phyloP scores from a whole-genome alignment of 2,113 vertebrate species.

The Tilapia sparmanii region DNA sequence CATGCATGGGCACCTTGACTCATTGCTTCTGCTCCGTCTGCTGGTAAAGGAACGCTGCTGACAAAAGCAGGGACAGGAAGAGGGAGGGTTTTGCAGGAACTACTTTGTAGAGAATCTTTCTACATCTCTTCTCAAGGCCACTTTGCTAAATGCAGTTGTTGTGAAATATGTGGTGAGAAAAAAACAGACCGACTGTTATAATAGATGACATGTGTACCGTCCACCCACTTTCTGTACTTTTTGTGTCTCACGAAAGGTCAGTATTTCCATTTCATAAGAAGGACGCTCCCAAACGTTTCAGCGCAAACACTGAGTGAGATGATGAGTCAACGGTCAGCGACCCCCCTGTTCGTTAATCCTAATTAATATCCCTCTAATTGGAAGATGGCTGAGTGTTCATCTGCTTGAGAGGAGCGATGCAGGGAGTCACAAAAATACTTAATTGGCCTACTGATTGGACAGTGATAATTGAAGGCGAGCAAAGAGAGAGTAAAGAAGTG shows the following conservation, averaged over 20 bases:
- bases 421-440: constrained; percentile 61
- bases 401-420: constrained; percentile 46
- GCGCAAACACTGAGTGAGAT: background rate
- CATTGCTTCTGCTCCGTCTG: constrained; percentile 50
- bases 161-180: background rate
- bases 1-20: constrained; percentile 45
- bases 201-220: background rate
- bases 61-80: constrained; percentile 2
- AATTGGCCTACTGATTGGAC: constrained; percentile 73
- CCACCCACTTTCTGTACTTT: background rate
- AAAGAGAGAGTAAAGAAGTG: constrained; percentile 17
- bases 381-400: constrained; percentile 59
- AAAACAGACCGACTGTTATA: background rate
- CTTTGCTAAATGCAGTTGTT: background rate
- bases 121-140: background rate
- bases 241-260: background rate
- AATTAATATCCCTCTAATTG: constrained; percentile 68
- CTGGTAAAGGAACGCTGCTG: constrained; percentile 23
- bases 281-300: background rate
- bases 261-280: background rate
- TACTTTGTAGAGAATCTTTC: background rate
- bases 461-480: constrained; percentile 63
- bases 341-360: constrained; percentile 41
- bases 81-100: background rate
- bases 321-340: constrained; percentile 5